Conservation (phyloP, 2,888 invertebrate genomes). For the Frankliniella fusca region DNA sequence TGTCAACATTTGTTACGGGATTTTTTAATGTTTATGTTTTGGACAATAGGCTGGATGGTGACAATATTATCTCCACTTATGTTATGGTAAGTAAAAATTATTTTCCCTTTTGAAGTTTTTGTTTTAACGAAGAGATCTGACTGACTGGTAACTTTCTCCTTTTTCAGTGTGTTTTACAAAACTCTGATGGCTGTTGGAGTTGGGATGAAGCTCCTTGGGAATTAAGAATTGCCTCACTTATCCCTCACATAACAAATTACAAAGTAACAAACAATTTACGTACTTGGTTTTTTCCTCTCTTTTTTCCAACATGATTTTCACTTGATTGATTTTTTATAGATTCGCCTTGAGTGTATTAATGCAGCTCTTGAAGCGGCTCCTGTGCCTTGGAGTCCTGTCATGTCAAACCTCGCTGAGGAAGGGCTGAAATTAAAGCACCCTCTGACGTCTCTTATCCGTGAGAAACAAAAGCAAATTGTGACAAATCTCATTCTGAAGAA, state of each 20-base stretch:
- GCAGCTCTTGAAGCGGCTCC: slow-evolving; percentile 45
- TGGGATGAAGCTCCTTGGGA: slow-evolving; percentile 48
- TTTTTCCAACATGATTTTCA: slow-evolving; percentile 40
- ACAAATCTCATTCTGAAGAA: slow-evolving; percentile 50
- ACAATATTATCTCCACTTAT: slow-evolving; percentile 48
- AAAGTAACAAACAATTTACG: slow-evolving; percentile 34
- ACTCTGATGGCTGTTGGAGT: slow-evolving; percentile 45
- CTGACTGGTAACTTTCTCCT: background rate
- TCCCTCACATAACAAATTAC: slow-evolving; percentile 42
- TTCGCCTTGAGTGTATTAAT: slow-evolving; percentile 44
- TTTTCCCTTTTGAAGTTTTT: background rate
- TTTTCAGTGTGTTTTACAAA: slow-evolving; percentile 39
- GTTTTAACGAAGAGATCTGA: slow-evolving; percentile 3
- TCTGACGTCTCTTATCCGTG: slow-evolving; percentile 45
- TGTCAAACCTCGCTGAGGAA: slow-evolving; percentile 43
- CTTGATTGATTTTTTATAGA: slow-evolving; percentile 41
- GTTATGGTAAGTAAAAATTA: slow-evolving; percentile 45
- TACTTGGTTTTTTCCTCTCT: slow-evolving; percentile 14
- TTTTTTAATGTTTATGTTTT: slow-evolving; percentile 48
- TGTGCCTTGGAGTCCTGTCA: slow-evolving; percentile 48
- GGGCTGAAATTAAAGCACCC: slow-evolving; percentile 45
- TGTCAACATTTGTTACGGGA: slow-evolving; percentile 44
- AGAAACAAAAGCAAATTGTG: slow-evolving; percentile 47
- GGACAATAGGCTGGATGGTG: slow-evolving; percentile 47
- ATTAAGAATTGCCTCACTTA: slow-evolving; percentile 42